Percentiles rank a stretch among this genome's conserved stretches.
Conservation (phyloP, 2,888 invertebrate genomes). For the Bellardia pandia region DNA sequence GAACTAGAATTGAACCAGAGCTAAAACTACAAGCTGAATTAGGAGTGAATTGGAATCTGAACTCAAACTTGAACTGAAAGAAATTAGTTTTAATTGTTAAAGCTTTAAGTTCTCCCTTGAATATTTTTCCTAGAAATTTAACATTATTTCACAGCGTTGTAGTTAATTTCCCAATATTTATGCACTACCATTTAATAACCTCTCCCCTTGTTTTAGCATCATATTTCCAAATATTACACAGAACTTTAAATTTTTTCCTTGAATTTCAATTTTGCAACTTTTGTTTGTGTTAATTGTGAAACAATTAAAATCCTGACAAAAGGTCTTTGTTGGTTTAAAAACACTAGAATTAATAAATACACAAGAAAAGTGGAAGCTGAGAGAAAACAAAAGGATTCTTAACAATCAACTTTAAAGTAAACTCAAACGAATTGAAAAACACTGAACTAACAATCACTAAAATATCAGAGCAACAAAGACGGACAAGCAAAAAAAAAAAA, state of each 20-base stretch:
- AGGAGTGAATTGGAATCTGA: no score
- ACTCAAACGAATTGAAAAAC: constrained; percentile 16
- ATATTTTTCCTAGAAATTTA: no score
- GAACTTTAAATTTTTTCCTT: background rate
- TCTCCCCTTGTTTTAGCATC: no score
- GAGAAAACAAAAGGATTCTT: background rate
- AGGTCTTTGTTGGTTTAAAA: constrained; percentile 39
- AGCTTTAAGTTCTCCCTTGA: no score
- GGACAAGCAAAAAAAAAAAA: background rate
- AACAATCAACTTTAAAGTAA: constrained; percentile 5
- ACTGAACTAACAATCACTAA: constrained; percentile 13
- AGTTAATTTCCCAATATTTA: no score
- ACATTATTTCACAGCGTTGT: no score
- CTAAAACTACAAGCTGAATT: no score
- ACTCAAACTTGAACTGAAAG: no score
- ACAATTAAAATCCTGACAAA: constrained; percentile 52
- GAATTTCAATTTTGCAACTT: background rate
- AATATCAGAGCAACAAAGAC: constrained; percentile 2
- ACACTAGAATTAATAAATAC: background rate
- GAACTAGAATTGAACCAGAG: background rate
- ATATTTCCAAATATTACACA: background rate
- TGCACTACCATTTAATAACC: no score
- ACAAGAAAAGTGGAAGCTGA: background rate
- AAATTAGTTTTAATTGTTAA: no score
- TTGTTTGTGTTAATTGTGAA: constrained; percentile 38